These are phyloP conservation scores for Pelvicachromis taeniatus DNA, from an alignment of 2,113 vertebrate species.

Conservation along the genomic window DNA sequence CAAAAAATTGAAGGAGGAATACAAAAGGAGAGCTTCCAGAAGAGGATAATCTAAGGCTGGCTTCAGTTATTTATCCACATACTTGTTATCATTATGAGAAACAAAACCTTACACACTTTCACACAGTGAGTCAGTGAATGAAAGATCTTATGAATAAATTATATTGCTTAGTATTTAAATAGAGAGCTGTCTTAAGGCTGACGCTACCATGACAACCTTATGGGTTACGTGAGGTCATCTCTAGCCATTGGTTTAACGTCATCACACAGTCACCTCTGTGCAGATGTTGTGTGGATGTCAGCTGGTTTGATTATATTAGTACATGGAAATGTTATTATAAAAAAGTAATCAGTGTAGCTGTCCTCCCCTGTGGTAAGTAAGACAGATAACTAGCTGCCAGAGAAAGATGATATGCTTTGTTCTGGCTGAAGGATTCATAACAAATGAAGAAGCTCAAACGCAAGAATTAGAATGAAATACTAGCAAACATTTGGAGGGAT, in stretches of 20 bases:
- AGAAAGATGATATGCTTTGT: not conserved
- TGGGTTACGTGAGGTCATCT: slow-evolving; percentile 40
- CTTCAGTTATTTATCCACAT: not conserved
- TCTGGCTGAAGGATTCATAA: not conserved
- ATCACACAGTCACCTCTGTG: not conserved
- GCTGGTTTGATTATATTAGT: not conserved
- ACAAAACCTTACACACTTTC: not conserved
- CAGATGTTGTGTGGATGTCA: not conserved
- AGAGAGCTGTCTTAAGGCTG: not conserved
- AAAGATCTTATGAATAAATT: slow-evolving; percentile 42
- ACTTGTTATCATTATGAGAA: not conserved
- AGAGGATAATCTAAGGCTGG: not conserved
- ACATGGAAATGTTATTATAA: not conserved
- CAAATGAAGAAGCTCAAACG: not conserved
- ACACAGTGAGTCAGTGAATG: not conserved
- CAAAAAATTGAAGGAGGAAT: not conserved
- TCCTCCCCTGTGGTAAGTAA: not conserved
- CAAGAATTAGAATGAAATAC: not conserved
- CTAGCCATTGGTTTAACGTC: not conserved
- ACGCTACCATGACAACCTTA: slow-evolving; percentile 34
- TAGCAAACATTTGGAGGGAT: not conserved
- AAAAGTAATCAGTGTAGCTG: not conserved
- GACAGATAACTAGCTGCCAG: not conserved
- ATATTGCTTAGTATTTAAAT: slow-evolving; percentile 27
- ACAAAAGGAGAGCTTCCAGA: not conserved